Evolutionary conservation across 2,113 vertebrate genomes (phyloP), one percentile per base, ranked within the genome.

Genomic region (Cheirogaleus medius): DNA sequence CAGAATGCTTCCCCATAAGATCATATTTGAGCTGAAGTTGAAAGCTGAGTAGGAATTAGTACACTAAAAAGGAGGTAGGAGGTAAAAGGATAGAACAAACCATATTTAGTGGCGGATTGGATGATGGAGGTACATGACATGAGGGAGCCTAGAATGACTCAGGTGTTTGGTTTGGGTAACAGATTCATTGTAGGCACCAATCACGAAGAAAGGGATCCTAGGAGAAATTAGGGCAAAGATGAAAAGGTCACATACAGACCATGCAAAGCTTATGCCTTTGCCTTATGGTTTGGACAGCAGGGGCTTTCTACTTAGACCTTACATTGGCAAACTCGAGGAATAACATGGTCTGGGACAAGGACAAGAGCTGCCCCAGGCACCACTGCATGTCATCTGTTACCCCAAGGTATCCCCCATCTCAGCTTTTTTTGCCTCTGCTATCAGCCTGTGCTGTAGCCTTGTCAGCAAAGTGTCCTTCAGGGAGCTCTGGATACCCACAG

Each of bases 181-280:
- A 0, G 8, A 91, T 1, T 58, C 56, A 49, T n/a, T 8, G 9
- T 42, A 44, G 56, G 64, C 2, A 86, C 12, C 8, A 7, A 0
- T 69, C 37, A 49, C 3, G 2, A 87, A 63, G 82, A 69, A 58
- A 76, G 18, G 17, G 49, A 23, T 73, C 23, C 78, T 6, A 58
- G 58, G n/a, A 27, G 15, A 34, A 0, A 14, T 0, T 18, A 68
- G 23, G 15, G 20, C n/a, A 29, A 74, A 84, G 76, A 69, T 1
- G 12, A 18, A 64, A 52, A 63, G 39, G 10, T 63, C 76, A 56
- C 1, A 18, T 0, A 8, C 47, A 81, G 77, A 39, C 47, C 25
- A 20, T 27, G 32, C n/a, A 4, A 17, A 39, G 42, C 15, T 44
- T 23, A 47, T 15, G 32, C 37, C 44, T 91, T 10, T 25, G 34